Evolutionary conservation across 1,140 invertebrate species (phyloP), one percentile per base, ranked within the genome.

Genomic region (Drosophila leontia): DNA sequence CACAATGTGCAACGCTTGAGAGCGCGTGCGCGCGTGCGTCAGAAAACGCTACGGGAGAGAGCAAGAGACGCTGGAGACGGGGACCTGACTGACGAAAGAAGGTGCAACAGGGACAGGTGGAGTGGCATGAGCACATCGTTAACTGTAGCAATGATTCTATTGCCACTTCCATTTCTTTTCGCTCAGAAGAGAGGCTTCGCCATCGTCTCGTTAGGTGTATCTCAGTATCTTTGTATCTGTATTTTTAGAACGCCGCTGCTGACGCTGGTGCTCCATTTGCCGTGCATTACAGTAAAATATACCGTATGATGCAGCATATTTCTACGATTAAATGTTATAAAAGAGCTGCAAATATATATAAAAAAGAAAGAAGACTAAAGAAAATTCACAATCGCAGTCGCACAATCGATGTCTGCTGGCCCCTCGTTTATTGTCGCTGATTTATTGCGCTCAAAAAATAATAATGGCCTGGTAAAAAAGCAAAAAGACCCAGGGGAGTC

Each of bases 211-310:
- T 72, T 72, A 72, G 51, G 50, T 56, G 69, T 41, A 37, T 68
- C 17, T 64, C 8, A 13, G 64, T 53, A 53, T 53, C 51, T 50
- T 44, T 76, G 72, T 65, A 29, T 42, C 37, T 55, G 55, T 77
- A 85, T 75, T 85, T 86, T 86, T 69, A 86, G 82, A 86, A 68
- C 75, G 67, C 50, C 56, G 57, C 56, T 53, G 64, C 37, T 45
- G 74, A 23, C 64, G 47, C 37, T 59, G 48, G 35, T 82, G 71
- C 72, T 78, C 75, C 76, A 79, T 50, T 79, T 78, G 58, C 70
- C 34, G 62, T 60, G 70, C 70, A 84, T 86, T 86, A 86, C 79
- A 82, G 82, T 86, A 82, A 86, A 72, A 86, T 86, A 86, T 86
- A 86, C 82, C 82, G 82, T 86, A 80, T 83, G 65, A 65, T 80